phyloP scores from a whole-genome alignment of 1,140 invertebrate species.

The Globodera ellingtonae region DNA sequence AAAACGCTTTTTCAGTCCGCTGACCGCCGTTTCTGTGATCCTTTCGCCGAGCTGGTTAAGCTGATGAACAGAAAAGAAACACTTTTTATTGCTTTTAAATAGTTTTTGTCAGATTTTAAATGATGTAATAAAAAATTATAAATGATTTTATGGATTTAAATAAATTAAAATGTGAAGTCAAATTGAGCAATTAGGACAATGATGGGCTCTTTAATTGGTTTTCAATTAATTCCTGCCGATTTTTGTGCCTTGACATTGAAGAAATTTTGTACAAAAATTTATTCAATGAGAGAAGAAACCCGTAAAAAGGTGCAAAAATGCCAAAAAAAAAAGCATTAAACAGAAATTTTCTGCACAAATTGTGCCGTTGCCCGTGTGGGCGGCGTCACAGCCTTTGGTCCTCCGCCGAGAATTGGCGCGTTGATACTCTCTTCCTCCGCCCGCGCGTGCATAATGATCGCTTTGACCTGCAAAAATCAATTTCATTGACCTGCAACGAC shows the following conservation, averaged over 20 bases:
- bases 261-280: no score
- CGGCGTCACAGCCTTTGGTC: not conserved
- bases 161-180: no score
- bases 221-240: no score
- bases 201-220: no score
- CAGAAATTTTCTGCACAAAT: not conserved
- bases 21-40: slow-evolving; percentile 28
- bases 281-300: not conserved
- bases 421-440: slow-evolving; percentile 11
- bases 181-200: no score
- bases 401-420: not conserved
- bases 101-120: no score
- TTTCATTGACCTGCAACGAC: not conserved
- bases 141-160: no score
- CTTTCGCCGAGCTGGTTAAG: slow-evolving; percentile 49
- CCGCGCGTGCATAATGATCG: slow-evolving; percentile 9
- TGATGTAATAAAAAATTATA: no score
- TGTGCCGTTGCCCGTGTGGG: not conserved
- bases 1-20: slow-evolving; percentile 76
- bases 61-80: slow-evolving; percentile 9
- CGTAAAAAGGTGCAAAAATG: not conserved
- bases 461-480: not conserved
- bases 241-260: no score
- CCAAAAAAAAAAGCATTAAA: not conserved
- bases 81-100: no score